phyloP scores from a whole-genome alignment of 1,140 invertebrate genomes.

The Mamestra configurata region DNA sequence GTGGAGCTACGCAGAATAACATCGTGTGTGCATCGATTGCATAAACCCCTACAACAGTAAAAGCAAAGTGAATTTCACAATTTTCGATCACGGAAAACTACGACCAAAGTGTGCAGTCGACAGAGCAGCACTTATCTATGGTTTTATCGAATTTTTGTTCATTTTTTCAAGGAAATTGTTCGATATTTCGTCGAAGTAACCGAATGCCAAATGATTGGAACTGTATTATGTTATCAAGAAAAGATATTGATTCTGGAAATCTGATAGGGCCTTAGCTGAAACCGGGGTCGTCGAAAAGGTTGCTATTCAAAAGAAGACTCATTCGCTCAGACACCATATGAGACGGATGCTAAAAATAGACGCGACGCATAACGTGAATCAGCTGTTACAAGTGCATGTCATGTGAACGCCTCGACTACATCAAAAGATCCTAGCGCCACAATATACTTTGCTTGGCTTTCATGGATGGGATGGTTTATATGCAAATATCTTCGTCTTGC shows the following conservation, averaged over 20 bases:
- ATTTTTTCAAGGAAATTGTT: background rate
- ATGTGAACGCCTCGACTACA: conserved; percentile 30
- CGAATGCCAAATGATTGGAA: background rate
- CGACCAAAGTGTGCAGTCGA: background rate
- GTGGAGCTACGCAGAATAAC: conserved; percentile 19
- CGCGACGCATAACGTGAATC: conserved; percentile 71
- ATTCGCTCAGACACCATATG: conserved; percentile 60
- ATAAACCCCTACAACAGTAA: conserved; percentile 20
- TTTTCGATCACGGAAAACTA: background rate
- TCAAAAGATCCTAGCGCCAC: conserved; percentile 1
- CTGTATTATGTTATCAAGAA: background rate
- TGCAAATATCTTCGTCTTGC: too few species aligned
- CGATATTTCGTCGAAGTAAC: background rate
- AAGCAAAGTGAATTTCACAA: background rate
- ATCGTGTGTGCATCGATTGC: background rate
- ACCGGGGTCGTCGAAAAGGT: background rate
- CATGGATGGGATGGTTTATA: too few species aligned
- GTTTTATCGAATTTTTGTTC: background rate
- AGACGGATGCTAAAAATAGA: conserved; percentile 76
- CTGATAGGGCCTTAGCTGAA: background rate
- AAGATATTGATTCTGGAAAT: background rate
- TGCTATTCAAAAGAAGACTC: conserved; percentile 27
- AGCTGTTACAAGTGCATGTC: conserved; percentile 72
- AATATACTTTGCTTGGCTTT: background rate
- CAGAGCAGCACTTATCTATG: background rate